Conservation (phyloP, 1,140 invertebrate genomes). For the Sitophilus oryzae region DNA sequence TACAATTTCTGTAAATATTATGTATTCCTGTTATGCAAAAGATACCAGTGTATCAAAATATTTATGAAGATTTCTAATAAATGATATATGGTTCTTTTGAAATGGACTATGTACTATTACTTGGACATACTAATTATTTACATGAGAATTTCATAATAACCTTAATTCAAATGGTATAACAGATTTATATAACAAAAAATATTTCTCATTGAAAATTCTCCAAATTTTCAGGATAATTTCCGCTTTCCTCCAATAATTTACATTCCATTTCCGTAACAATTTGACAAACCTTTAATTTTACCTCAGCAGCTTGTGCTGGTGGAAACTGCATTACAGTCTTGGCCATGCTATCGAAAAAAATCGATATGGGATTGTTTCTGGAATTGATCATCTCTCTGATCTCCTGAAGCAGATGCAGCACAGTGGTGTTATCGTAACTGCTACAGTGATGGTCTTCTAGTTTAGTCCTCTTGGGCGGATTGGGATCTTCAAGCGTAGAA, state of each 20-base stretch:
- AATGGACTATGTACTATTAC: too few relatives aligned
- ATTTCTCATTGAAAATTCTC: conserved; percentile 6
- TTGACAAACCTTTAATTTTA: conserved; percentile 24
- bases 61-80: too few relatives aligned
- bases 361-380: conserved; percentile 15
- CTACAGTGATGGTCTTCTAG: conserved; percentile 8
- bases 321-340: conserved; percentile 27
- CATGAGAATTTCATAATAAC: too few relatives aligned
- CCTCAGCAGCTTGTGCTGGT: conserved; percentile 19
- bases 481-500: neutral
- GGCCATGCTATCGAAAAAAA: conserved; percentile 30
- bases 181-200: neutral
- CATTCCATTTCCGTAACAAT: conserved; percentile 25
- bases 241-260: conserved; percentile 17
- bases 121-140: too few relatives aligned
- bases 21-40: too few relatives aligned
- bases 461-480: conserved; percentile 1
- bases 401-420: conserved; percentile 16
- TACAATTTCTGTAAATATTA: too few relatives aligned
- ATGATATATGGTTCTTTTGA: too few relatives aligned
- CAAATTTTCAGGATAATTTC: conserved; percentile 15
- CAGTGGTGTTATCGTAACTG: conserved; percentile 11
- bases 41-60: too few relatives aligned
- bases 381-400: conserved; percentile 11
- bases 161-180: too few relatives aligned